Conservation (phyloP, 2,113 vertebrate species). For the Urocynchramus pylzowi region DNA sequence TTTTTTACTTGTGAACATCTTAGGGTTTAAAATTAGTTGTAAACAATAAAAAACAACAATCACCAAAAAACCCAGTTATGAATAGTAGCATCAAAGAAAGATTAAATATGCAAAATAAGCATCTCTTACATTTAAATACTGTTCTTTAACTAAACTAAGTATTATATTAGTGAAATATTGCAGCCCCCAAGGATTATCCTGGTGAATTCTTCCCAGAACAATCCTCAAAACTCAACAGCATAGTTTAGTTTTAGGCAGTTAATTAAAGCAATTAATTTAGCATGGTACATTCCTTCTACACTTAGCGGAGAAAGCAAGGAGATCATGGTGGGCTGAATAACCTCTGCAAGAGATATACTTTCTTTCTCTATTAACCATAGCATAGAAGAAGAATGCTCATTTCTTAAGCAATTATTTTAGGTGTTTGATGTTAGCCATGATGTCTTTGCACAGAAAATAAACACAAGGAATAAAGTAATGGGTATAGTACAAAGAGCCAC, state of each 20-base stretch:
- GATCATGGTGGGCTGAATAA: neutral
- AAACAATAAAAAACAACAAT: neutral
- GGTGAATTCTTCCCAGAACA: neutral
- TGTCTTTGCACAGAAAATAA: neutral
- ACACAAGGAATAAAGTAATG: neutral
- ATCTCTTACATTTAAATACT: neutral
- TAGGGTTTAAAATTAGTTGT: neutral
- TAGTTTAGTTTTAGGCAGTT: neutral
- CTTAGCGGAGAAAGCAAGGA: neutral
- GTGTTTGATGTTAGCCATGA: neutral
- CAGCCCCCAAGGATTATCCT: neutral
- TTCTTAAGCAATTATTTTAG: neutral
- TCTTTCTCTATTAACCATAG: neutral
- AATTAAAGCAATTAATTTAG: slow-evolving; percentile 32
- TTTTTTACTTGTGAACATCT: neutral
- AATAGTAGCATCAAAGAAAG: neutral
- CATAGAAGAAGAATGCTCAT: neutral
- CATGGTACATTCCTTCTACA: neutral
- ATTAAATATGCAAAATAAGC: neutral
- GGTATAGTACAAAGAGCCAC: neutral
- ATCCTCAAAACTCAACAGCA: neutral
- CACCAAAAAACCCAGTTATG: neutral
- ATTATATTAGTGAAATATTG: neutral
- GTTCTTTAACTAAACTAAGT: neutral
- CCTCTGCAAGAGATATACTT: neutral